Conservation (phyloP, 2,888 invertebrate genomes). For the Tachina grossa region DNA sequence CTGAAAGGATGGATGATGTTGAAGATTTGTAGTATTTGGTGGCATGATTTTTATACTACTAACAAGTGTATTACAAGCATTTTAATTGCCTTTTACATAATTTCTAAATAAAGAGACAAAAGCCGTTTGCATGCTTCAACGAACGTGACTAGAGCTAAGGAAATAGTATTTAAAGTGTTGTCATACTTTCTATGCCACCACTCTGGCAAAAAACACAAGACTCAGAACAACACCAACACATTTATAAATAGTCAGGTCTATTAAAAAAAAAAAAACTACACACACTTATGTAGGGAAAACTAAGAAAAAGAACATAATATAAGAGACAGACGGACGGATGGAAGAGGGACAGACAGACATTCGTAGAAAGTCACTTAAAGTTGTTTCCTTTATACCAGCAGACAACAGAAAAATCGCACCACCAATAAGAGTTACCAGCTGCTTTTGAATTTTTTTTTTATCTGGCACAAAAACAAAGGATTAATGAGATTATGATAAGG, state of each 20-base stretch:
- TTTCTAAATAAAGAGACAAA: constrained; percentile 73
- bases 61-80: constrained; percentile 71
- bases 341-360: constrained; percentile 14
- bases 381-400: constrained; percentile 56
- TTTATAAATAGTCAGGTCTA: constrained; percentile 11
- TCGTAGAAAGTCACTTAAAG: constrained; percentile 64
- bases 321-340: constrained; percentile 7
- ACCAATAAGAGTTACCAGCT: constrained; percentile 47
- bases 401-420: constrained; percentile 21
- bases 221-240: too few relatives aligned
- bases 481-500: constrained; percentile 52
- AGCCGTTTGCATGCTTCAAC: constrained; percentile 66
- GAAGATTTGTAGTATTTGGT: constrained; percentile 3
- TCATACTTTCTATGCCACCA: constrained; percentile 51
- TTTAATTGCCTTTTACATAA: constrained; percentile 77
- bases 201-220: not conserved
- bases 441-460: constrained; percentile 37
- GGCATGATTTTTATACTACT: constrained; percentile 29
- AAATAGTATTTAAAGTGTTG: constrained; percentile 69
- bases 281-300: not conserved
- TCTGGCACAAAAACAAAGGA: constrained; percentile 28
- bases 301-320: not conserved
- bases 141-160: constrained; percentile 69
- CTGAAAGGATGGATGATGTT: not conserved
- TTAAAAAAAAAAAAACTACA: not conserved